These are phyloP conservation scores for Pteromalus puparum DNA, from an alignment of 1,140 invertebrate species.

Conservation along the genomic window DNA sequence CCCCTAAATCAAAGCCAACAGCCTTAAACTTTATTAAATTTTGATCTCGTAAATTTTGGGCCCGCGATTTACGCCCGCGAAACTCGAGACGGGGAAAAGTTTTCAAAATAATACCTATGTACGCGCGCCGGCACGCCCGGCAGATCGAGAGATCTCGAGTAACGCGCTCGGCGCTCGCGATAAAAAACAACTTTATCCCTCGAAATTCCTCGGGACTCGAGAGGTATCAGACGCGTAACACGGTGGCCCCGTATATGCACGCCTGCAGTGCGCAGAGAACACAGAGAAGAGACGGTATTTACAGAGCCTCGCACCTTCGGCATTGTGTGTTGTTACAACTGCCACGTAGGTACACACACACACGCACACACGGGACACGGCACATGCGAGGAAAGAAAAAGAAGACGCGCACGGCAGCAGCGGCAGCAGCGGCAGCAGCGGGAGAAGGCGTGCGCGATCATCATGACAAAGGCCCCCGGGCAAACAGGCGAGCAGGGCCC, in stretches of 20 bases:
- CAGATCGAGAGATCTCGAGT: not conserved
- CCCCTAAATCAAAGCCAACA: constrained; percentile 18
- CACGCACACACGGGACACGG: too few species aligned
- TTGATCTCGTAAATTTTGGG: too few species aligned
- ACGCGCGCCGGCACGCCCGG: too few species aligned
- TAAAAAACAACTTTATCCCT: not conserved
- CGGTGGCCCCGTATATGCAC: constrained; percentile 31
- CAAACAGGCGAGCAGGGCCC: constrained; percentile 57
- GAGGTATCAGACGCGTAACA: too few species aligned
- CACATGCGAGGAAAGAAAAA: not conserved
- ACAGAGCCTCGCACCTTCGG: not conserved
- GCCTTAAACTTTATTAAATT: constrained; percentile 26
- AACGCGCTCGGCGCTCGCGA: not conserved
- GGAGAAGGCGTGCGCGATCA: constrained; percentile 67
- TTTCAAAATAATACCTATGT: not conserved
- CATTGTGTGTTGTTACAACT: constrained; percentile 3
- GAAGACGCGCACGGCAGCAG: not conserved
- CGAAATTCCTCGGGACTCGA: not conserved
- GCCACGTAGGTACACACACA: too few species aligned
- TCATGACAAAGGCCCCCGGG: constrained; percentile 71
- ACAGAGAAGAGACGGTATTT: not conserved
- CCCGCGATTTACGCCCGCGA: not conserved
- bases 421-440: constrained; percentile 28
- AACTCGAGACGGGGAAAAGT: not conserved
- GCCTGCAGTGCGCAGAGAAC: not conserved